Percentiles rank a stretch among this genome's conserved stretches.
phyloP scores from a whole-genome alignment of 2,888 invertebrate genomes.

The Busseola fusca region DNA sequence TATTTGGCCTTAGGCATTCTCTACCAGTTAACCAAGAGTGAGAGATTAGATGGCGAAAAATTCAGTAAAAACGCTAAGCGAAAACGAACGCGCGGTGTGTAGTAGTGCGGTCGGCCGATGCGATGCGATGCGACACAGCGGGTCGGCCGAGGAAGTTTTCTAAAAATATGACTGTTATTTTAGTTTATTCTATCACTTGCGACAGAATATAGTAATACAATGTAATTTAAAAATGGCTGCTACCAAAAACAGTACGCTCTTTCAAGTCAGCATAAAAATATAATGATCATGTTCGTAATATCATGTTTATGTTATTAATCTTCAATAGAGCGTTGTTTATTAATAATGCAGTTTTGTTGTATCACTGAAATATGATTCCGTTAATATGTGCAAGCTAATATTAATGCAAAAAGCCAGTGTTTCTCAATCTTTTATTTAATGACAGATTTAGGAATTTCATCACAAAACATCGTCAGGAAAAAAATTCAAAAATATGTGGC shows the following conservation, averaged over 20 bases:
- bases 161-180: too few species aligned
- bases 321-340: neutral
- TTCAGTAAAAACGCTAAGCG: too few species aligned
- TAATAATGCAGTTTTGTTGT: neutral
- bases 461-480: neutral
- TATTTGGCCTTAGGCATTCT: too few species aligned
- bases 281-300: neutral
- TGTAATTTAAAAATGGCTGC: too few species aligned
- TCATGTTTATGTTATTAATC: neutral
- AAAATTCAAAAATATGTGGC: neutral
- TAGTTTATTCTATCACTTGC: too few species aligned
- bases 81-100: too few species aligned
- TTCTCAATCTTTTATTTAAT: neutral
- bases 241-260: conserved; percentile 2
- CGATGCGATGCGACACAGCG: too few species aligned
- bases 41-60: too few species aligned
- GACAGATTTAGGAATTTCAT: neutral
- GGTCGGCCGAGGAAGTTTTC: too few species aligned
- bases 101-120: too few species aligned
- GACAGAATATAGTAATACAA: too few species aligned
- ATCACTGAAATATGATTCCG: conserved; percentile 4
- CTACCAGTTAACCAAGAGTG: too few species aligned
- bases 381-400: neutral
- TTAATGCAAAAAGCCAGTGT: neutral
- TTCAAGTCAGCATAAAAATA: neutral